Evolutionary conservation across 2,888 invertebrate species (phyloP), one percentile per base, ranked within the genome.

Genomic region (Metellina segmentata): DNA sequence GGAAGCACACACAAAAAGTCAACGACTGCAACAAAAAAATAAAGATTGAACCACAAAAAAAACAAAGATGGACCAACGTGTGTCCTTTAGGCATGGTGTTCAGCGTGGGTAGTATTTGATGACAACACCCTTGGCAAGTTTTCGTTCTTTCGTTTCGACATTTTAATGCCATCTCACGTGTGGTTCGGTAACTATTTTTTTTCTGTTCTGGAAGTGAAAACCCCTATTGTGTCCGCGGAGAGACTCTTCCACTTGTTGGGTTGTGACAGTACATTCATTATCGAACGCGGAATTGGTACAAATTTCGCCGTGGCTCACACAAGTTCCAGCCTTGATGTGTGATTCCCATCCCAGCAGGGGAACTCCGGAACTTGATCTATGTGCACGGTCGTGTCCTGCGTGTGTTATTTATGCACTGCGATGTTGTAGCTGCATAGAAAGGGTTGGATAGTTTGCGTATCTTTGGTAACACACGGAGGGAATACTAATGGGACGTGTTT

Each of bases 71-170:
- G 51, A 69, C 75, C 20, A 16, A 74, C 6, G 34, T 74, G 52
- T 81, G 48, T 81, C 72, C 87, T 72, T 71, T 19, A 69, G 83
- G 78, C 49, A 2, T 77, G 70, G 72, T 72, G 16, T 77, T 7
- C 51, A 16, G 90, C 90, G 90, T 90, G 90, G 90, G 90, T 74
- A 81, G 90, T 85, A 81, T 81, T 90, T 79, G 74, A 78, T 90
- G 83, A 81, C 85, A 85, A 85, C 85, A 85, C 79, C 77, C 83
- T 74, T 20, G 51, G 20, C 83, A 71, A 9, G 7, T 6, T 61
- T 19, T 71, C 49, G 69, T 53, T 71, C 72, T 83, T 52, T 78
- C 53, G n/a, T 52, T 75, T 75, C 71, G 61, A 69, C 72, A 88
- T 88, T 74, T 74, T 81, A 74, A 81, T 81, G 72, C 69, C 72